phyloP scores from a whole-genome alignment of 2,797 vertebrate species.

The Lates japonicus region DNA sequence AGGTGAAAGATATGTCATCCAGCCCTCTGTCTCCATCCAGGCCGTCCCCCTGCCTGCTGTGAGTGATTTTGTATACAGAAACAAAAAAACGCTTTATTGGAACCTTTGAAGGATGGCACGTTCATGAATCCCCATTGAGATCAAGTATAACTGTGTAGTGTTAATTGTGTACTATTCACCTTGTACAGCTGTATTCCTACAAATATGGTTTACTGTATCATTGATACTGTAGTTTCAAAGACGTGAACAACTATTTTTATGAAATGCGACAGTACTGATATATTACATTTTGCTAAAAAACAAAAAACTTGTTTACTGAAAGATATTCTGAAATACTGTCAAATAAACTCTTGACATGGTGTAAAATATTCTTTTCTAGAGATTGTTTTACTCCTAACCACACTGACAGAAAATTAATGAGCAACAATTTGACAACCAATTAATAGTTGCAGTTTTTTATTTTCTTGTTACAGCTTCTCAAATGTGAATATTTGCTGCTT shows the following conservation, averaged over 20 bases:
- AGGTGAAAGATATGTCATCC: conserved; percentile 87
- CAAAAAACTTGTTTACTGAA: conserved; percentile 99
- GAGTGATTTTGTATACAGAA: conserved; percentile 88
- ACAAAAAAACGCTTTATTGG: conserved; percentile 71
- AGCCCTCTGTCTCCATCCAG: conserved; percentile 89
- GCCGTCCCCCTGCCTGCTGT: conserved; percentile 91
- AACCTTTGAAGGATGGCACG: conserved; percentile 93
- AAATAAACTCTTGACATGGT: conserved; percentile 98
- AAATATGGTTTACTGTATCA: conserved; percentile 99
- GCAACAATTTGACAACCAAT: neutral
- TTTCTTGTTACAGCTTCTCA: neutral
- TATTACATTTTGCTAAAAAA: conserved; percentile 99
- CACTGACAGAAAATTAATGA: neutral
- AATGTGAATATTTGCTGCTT: neutral
- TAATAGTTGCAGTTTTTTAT: neutral
- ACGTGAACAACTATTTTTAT: conserved; percentile 99
- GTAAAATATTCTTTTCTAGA: conserved; percentile 77
- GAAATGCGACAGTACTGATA: conserved; percentile 99
- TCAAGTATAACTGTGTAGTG: conserved; percentile 99
- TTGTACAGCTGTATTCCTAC: conserved; percentile 99
- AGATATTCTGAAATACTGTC: conserved; percentile 99
- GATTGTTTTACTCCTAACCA: conserved; percentile 30
- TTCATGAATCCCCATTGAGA: conserved; percentile 93
- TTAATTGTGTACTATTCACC: conserved; percentile 99
- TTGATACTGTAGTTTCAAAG: conserved; percentile 99